Conservation (phyloP, 2,113 vertebrate genomes). For the Pterocles burchelli region DNA sequence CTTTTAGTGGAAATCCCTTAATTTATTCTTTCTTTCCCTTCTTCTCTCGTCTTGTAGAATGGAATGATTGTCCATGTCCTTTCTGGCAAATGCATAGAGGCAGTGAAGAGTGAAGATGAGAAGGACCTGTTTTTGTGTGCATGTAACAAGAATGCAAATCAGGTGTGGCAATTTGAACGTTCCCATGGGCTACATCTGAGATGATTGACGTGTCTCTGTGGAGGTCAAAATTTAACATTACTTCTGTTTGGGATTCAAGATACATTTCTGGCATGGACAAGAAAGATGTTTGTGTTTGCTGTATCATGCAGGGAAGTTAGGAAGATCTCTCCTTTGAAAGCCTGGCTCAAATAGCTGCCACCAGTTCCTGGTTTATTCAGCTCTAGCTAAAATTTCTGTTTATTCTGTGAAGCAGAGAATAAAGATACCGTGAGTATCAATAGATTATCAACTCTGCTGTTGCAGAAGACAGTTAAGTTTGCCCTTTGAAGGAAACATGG, state of each 20-base stretch:
- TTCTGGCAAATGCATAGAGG: constrained; percentile 87
- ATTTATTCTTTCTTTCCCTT: neutral
- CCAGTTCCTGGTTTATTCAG: neutral
- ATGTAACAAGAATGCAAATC: constrained; percentile 78
- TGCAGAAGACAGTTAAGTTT: neutral
- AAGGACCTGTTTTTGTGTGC: constrained; percentile 72
- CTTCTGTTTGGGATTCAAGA: constrained; percentile 4
- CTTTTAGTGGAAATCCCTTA: neutral
- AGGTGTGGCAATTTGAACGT: constrained; percentile 84
- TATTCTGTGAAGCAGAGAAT: neutral
- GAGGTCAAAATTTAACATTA: neutral
- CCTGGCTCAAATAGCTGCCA: neutral
- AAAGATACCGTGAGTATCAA: neutral
- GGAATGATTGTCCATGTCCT: constrained; percentile 83
- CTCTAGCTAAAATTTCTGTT: constrained; percentile 2
- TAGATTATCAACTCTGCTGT: neutral
- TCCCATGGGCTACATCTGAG: constrained; percentile 65
- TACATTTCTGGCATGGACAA: neutral
- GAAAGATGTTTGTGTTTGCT: neutral
- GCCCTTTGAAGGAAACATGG: neutral
- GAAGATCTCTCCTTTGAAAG: neutral
- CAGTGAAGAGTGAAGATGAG: constrained; percentile 58
- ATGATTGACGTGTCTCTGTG: constrained; percentile 26
- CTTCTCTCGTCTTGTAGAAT: constrained; percentile 68
- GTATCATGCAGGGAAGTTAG: neutral